Conservation (phyloP, 2,113 vertebrate genomes). For the Dicentrarchus labrax region DNA sequence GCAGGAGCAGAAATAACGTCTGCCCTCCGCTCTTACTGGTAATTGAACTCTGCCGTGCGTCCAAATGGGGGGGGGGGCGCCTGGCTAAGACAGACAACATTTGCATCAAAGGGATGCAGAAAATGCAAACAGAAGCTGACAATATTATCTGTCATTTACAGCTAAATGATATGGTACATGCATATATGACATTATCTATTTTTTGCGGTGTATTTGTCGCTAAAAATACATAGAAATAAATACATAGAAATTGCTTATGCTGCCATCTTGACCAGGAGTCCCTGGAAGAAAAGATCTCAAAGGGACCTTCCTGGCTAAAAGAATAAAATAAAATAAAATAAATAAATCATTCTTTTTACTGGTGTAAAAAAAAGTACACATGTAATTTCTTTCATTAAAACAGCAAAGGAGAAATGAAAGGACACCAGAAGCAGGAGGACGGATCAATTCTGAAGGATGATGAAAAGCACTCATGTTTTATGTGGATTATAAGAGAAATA, state of each 20-base stretch:
- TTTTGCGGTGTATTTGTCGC: not conserved
- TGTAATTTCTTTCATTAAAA: constrained; percentile 28
- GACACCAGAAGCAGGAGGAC: constrained; percentile 11
- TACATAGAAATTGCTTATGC: not conserved
- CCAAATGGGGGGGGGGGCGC: constrained; percentile 47
- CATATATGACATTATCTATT: not conserved
- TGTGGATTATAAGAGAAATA: not conserved
- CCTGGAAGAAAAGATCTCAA: too few relatives aligned
- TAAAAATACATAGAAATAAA: constrained; percentile 14
- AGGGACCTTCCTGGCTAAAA: too few relatives aligned
- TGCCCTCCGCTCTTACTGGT: constrained; percentile 57
- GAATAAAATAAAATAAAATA: too few relatives aligned
- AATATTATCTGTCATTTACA: constrained; percentile 31
- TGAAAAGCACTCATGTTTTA: constrained; percentile 33
- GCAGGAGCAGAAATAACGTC: constrained; percentile 54
- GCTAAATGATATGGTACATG: constrained; percentile 17
- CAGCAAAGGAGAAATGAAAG: not conserved
- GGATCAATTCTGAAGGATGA: constrained; percentile 17
- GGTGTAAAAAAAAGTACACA: not conserved
- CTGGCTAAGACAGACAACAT: constrained; percentile 52
- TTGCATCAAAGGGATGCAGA: constrained; percentile 41
- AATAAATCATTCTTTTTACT: not conserved
- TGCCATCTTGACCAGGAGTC: too few relatives aligned
- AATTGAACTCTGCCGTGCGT: constrained; percentile 70
- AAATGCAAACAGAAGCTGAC: constrained; percentile 42